A percentile compares a stretch with the other conserved stretches of the same genome.
phyloP scores from a whole-genome alignment of 1,140 invertebrate species.

The Chironomus striatipennis region DNA sequence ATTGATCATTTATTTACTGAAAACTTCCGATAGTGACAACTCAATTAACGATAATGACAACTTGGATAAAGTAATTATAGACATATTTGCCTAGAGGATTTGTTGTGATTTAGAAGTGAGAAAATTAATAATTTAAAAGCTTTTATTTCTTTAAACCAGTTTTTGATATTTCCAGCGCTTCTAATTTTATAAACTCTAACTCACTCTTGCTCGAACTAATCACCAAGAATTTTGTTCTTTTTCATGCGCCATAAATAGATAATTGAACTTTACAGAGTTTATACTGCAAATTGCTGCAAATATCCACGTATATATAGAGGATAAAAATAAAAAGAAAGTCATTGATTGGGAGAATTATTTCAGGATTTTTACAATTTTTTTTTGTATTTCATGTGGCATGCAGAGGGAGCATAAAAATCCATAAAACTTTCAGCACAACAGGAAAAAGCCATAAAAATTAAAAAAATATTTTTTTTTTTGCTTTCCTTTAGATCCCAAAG shows the following conservation, averaged over 20 bases:
- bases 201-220: not conserved
- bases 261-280: not conserved
- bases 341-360: not conserved
- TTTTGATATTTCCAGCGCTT: too few species aligned
- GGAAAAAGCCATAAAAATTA: conserved; percentile 11
- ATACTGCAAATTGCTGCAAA: not conserved
- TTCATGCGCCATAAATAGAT: not conserved
- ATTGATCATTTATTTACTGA: too few species aligned
- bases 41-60: too few species aligned
- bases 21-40: too few species aligned
- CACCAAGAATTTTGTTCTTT: not conserved
- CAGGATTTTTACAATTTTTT: not conserved
- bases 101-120: too few species aligned
- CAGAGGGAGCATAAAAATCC: not conserved
- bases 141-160: too few species aligned
- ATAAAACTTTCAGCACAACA: conserved; percentile 9
- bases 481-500: not conserved
- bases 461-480: not conserved
- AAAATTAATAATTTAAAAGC: too few species aligned
- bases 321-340: not conserved
- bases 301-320: not conserved
- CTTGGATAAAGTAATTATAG: too few species aligned
- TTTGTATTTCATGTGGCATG: not conserved
- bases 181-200: not conserved
- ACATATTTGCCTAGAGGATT: too few species aligned